These are phyloP conservation scores for Erannis defoliaria DNA, from an alignment of 2,888 invertebrate species.

Conservation along the genomic window DNA sequence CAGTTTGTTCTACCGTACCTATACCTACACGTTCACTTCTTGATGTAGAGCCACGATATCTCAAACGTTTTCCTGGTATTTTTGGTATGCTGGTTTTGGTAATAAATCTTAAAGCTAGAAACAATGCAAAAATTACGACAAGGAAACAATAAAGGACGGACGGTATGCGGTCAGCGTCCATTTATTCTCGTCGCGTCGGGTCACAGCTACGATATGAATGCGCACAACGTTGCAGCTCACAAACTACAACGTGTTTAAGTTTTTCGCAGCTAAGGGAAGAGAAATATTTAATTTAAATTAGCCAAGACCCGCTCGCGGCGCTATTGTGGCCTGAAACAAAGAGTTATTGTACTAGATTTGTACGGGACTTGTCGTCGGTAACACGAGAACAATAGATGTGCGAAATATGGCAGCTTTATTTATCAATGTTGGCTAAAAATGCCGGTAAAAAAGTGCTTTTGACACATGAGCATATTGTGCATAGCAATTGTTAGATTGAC, in stretches of 20 bases:
- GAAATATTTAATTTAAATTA: constrained; percentile 62
- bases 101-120: neutral
- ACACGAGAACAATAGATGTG: constrained; percentile 26
- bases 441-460: neutral
- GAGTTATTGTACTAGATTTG: constrained; percentile 43
- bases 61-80: too few species aligned
- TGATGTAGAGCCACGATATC: too few species aligned
- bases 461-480: neutral
- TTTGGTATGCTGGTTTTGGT: too few species aligned
- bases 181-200: constrained; percentile 67
- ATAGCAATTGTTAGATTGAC: neutral
- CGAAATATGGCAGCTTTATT: constrained; percentile 28
- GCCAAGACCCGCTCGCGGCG: constrained; percentile 43
- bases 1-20: too few species aligned
- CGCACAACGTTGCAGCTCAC: constrained; percentile 61
- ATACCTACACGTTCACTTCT: too few species aligned
- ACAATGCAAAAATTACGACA: constrained; percentile 50
- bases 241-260: constrained; percentile 53
- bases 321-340: constrained; percentile 46
- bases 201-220: constrained; percentile 70
- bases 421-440: constrained; percentile 22
- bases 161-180: constrained; percentile 64
- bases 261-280: constrained; percentile 52
- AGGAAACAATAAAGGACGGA: constrained; percentile 40
- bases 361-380: constrained; percentile 30